A percentile compares a stretch with the other conserved stretches of the same genome.
phyloP scores from a whole-genome alignment of 2,113 vertebrate genomes.

The Dipodomys stephensi region DNA sequence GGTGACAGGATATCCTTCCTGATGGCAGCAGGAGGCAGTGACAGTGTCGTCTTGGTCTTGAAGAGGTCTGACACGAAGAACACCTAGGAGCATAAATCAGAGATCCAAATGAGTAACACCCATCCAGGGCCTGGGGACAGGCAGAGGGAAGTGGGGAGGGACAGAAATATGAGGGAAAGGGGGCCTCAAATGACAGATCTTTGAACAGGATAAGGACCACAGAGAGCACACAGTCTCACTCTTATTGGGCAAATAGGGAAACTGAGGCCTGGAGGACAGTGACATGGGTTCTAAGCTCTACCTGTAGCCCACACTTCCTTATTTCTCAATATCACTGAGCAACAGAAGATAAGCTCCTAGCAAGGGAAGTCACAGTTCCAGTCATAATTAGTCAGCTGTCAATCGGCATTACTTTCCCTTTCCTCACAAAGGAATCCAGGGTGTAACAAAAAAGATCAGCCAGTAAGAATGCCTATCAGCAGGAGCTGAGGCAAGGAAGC shows the following conservation, averaged over 20 bases:
- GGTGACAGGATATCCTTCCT: constrained; percentile 97
- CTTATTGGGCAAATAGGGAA: neutral
- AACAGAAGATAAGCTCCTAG: constrained; percentile 34
- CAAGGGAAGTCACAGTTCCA: constrained; percentile 31
- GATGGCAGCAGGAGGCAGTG: constrained; percentile 92
- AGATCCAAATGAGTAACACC: constrained; percentile 40
- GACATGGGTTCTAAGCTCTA: neutral
- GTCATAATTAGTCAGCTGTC: constrained; percentile 55
- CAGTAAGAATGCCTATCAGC: constrained; percentile 37
- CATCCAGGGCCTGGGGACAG: neutral
- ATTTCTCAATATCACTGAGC: constrained; percentile 48
- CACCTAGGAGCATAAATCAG: constrained; percentile 87
- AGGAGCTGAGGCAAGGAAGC: constrained; percentile 29
- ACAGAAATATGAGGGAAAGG: neutral
- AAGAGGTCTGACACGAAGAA: constrained; percentile 98
- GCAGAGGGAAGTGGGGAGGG: neutral
- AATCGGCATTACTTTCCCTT: constrained; percentile 64
- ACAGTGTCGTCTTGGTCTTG: constrained; percentile 90
- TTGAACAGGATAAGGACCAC: neutral
- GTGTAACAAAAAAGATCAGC: constrained; percentile 44
- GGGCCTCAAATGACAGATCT: neutral
- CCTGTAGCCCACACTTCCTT: neutral
- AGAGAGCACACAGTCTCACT: neutral
- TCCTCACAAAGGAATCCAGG: constrained; percentile 45
- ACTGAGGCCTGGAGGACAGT: neutral